Evolutionary conservation across 2,797 vertebrate genomes (phyloP).

Genomic region (Gallinago nigripennis): DNA sequence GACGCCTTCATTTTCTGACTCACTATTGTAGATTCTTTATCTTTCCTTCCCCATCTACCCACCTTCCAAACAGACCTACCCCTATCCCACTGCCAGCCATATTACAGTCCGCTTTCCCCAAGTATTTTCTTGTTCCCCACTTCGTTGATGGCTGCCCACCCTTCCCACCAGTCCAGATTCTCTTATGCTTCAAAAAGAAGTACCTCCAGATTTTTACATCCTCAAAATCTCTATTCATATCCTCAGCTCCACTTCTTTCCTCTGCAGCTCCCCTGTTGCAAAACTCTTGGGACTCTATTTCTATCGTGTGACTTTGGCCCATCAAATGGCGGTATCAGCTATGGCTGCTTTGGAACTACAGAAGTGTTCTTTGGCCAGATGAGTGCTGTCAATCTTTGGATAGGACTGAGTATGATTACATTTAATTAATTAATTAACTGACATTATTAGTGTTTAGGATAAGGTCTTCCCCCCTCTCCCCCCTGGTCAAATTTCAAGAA

Average conservation of each 20-base stretch:
- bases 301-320: rapidly evolving
- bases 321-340: background rate
- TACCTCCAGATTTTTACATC: background rate
- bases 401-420: background rate
- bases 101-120: background rate
- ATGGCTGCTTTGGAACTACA: background rate
- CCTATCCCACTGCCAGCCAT: background rate
- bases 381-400: background rate
- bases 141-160: background rate
- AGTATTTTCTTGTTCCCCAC: background rate
- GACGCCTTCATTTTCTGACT: background rate
- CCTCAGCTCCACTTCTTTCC: background rate
- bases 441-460: background rate
- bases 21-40: background rate
- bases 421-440: background rate
- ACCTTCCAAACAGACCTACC: background rate
- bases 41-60: background rate
- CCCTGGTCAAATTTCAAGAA: background rate
- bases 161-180: background rate
- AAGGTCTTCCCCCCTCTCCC: background rate
- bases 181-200: background rate
- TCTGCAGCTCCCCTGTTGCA: background rate
- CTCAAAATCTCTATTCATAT: background rate
- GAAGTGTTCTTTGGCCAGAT: background rate
- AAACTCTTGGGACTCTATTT: background rate